These are phyloP conservation scores for Monarcha castaneiventris DNA, from an alignment of 2,113 vertebrate genomes.

Conservation along the genomic window DNA sequence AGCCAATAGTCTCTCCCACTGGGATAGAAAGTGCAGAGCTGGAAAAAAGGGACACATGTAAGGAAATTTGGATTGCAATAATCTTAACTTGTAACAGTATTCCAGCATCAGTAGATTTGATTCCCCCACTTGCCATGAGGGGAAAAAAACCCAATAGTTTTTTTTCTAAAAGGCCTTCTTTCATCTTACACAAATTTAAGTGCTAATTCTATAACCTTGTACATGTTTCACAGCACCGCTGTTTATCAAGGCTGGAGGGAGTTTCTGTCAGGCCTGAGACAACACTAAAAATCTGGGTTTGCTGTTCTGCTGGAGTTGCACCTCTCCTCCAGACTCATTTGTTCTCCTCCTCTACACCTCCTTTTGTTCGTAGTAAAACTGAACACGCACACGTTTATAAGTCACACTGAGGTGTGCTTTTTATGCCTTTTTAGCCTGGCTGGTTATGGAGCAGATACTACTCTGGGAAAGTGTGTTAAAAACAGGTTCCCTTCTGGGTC, in stretches of 20 bases:
- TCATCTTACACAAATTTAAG: background rate
- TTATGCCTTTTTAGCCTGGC: background rate
- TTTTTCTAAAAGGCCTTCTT: background rate
- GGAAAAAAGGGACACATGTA: background rate
- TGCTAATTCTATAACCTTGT: background rate
- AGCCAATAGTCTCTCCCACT: background rate
- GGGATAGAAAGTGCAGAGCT: background rate
- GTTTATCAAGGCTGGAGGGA: background rate
- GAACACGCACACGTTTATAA: background rate
- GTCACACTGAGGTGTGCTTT: background rate
- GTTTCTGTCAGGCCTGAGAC: background rate
- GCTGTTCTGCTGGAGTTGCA: background rate
- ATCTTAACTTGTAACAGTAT: background rate
- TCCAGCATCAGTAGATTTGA: background rate
- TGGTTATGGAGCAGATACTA: background rate
- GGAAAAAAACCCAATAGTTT: background rate
- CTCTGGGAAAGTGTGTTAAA: background rate
- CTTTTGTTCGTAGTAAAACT: background rate
- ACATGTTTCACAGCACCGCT: background rate
- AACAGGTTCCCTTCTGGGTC: background rate
- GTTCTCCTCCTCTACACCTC: background rate
- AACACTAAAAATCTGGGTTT: background rate
- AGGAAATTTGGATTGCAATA: background rate
- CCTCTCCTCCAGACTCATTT: background rate
- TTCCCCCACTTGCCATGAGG: background rate